Base-by-base conservation (phyloP, 2,113 vertebrate species). In the Gavialis gangeticus region DNA sequence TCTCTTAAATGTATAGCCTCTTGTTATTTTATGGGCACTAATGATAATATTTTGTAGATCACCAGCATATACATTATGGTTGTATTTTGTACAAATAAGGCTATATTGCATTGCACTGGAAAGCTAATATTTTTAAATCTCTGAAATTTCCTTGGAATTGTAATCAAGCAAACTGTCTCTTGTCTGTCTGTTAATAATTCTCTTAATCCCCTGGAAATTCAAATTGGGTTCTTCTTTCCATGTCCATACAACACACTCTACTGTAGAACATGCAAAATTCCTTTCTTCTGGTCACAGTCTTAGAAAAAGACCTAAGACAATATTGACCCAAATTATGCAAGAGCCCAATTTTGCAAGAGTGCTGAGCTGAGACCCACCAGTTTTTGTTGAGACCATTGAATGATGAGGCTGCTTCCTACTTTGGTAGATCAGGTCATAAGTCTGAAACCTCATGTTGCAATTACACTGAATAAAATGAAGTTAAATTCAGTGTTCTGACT, bases 1-100 rank as follows among this genome's bases (percentile, higher is more conserved):
- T 46, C 87, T n/a, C 55, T 69, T 10, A 0, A 34, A 3, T 54
- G 19, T 3, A 0, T 1, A 63, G 18, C 4, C 19, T 67, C 16
- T 6, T 73, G 69, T 12, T 37, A 71, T 71, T 10, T 15, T 90
- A 71, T 13, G 67, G 82, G 63, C 1, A 2, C 27, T 81, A 66
- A n/a, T 10, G 8, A 8, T 5, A 55, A 58, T 64, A 93, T 6
- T 89, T 30, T 83, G 69, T 55, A 59, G 57, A 79, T 85, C 27
- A 66, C 24, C 54, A 30, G 2, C 1, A 3, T 58, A 67, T 37
- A 18, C 4, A 56, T 12, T 12, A 5, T 24, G 64, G 85, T 46
- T 58, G 5, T 3, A 7, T 6, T 30, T 56, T 85, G 79, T 25
- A 2, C 10, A 87, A 93, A 82, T 69, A 89, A 25, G 24, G 28